phyloP scores from a whole-genome alignment of 2,797 vertebrate genomes.

The Tauraco hartlaubi region DNA sequence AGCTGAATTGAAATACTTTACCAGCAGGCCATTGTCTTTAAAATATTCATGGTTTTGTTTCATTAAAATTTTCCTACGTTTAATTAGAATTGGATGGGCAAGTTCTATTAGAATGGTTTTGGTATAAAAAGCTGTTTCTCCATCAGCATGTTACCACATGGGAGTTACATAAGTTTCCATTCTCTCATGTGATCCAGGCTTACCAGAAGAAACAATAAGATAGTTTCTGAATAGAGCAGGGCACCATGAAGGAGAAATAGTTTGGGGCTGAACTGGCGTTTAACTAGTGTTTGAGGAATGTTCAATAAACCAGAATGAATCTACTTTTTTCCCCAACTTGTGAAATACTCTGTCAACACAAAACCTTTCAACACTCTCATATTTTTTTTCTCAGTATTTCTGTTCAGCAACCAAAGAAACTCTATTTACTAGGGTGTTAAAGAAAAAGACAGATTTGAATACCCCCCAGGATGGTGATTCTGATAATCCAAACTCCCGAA shows the following conservation, averaged over 20 bases:
- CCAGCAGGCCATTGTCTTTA: constrained; percentile 35
- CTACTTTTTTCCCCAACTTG: background rate
- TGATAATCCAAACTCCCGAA: background rate
- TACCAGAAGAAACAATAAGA: background rate
- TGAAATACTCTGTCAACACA: background rate
- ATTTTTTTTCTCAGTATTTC: background rate
- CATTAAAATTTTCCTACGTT: constrained; percentile 26
- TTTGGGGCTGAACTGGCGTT: background rate
- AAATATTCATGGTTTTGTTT: constrained; percentile 50
- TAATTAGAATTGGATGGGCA: constrained; percentile 33
- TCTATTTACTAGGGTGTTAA: background rate
- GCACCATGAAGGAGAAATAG: constrained; percentile 8
- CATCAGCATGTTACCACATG: background rate
- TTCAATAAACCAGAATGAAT: background rate
- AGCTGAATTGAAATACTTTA: background rate
- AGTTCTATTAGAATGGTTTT: constrained; percentile 35
- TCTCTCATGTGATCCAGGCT: background rate
- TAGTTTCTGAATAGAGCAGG: background rate
- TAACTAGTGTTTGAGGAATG: constrained; percentile 17
- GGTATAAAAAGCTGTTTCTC: constrained; percentile 19
- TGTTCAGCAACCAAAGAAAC: background rate
- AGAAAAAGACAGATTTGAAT: background rate
- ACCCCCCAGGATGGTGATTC: background rate
- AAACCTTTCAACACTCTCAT: background rate
- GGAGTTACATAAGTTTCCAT: background rate